Base-by-base conservation (phyloP, 1,140 invertebrate species). In the Ladona fulva region DNA sequence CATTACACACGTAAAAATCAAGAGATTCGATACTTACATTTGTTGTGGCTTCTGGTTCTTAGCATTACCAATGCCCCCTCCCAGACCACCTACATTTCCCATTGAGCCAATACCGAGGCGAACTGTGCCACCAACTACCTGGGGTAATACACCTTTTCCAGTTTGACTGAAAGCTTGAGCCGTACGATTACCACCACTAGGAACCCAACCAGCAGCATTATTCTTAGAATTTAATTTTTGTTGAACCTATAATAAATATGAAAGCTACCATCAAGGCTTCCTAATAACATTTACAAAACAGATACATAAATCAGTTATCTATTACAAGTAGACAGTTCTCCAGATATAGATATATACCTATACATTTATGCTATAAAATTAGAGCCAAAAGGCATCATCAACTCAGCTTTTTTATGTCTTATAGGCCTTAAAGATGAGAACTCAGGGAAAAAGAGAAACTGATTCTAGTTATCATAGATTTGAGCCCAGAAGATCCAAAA, bases 151-250 rank as follows among this genome's bases (percentile, higher is more conserved):
- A 59, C 88, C 89, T 83, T 94, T 94, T 7, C 94, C 91, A 24
- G 95, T 94, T 82, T 97, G 94, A 82, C 93, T 95, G 82, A 97
- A 97, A 77, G 93, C 93, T 82, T 94, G 93, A 0, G 95, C 95
- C 0, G 96, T 97, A 80, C 97, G 89, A 80, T 95, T 97, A 24
- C 92, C 92, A 80, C 94, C 96, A 6, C 93, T 97, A 0, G 97
- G 96, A 14, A 98, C 91, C 96, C 96, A 98, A 5, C 97, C 96
- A 0, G 96, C 96, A 6, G 95, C 94, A 84, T 95, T 96, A 74
- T 92, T 94, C 86, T 95, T 95, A 59, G 91, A 93, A 82, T 94
- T 95, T 19, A 95, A 84, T 83, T 93, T 93, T 80, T 92, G 90
- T 80, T 93, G 85, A 0, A 93, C 91, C 91, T 92, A 81, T 44